These are phyloP conservation scores for Tetanocera ferruginea DNA, from an alignment of 2,888 invertebrate species.

Conservation along the genomic window DNA sequence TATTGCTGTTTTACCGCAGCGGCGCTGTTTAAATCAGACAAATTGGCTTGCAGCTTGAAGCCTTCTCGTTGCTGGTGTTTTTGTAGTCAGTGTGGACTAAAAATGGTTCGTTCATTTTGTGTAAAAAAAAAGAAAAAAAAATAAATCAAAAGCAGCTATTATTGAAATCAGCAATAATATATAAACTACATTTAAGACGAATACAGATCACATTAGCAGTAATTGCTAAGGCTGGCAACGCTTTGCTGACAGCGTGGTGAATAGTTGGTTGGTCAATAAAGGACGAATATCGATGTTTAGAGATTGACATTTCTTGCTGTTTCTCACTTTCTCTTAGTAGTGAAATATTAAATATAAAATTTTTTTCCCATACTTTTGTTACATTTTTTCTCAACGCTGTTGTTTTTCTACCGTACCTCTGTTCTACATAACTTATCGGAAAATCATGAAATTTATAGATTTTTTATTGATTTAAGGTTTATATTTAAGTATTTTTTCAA, in stretches of 20 bases:
- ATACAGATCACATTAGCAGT: constrained; percentile 14
- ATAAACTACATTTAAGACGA: background rate
- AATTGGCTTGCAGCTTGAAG: constrained; percentile 47
- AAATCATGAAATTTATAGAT: too few relatives aligned
- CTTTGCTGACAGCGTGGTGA: background rate
- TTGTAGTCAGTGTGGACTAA: background rate
- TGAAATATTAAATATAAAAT: too few relatives aligned
- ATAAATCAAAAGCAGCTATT: background rate
- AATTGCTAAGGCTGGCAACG: background rate
- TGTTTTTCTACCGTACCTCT: too few relatives aligned
- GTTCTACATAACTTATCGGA: too few relatives aligned
- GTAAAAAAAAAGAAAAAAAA: background rate
- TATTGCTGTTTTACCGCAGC: constrained; percentile 32
- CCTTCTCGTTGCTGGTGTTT: background rate
- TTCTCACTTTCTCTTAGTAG: too few relatives aligned
- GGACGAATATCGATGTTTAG: background rate
- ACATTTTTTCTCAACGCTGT: too few relatives aligned
- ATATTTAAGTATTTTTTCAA: too few relatives aligned
- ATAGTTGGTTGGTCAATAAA: background rate
- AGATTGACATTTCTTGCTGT: too few relatives aligned
- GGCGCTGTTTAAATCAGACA: constrained; percentile 50
- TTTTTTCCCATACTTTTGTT: too few relatives aligned
- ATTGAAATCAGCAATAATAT: background rate
- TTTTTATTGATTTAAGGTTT: too few relatives aligned
- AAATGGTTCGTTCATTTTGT: background rate